Evolutionary conservation across 2,113 vertebrate genomes (phyloP).

Genomic region (western clawed frog (Xenopus tropicalis)): UCB_Xtro_10.0 CM004446.2:39058501-39059000

Average conservation of each 20-base stretch:
- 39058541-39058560: too few species aligned
- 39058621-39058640: too few species aligned
- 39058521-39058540: too few species aligned
- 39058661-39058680: slow-evolving; percentile 61
- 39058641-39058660: neutral
- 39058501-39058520: too few species aligned
- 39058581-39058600: too few species aligned
- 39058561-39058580: too few species aligned
- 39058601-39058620: too few species aligned
- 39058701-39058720: slow-evolving; percentile 1
- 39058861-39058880: slow-evolving; percentile 91
- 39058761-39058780: slow-evolving; percentile 87
- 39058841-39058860: slow-evolving; percentile 90
- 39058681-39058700: slow-evolving; percentile 30
- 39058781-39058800: slow-evolving; percentile 91
- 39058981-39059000: too few species aligned
- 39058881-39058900: slow-evolving; percentile 89
- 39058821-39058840: slow-evolving; percentile 90
- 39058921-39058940: neutral
- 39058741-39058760: slow-evolving; percentile 78
- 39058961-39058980: too few species aligned
- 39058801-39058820: slow-evolving; percentile 95
- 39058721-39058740: slow-evolving; percentile 20
- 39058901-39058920: slow-evolving; percentile 76
- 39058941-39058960: too few species aligned